These are phyloP conservation scores for Panthera leo DNA, from an alignment of 2,113 vertebrate species.

Conservation along the genomic window DNA sequence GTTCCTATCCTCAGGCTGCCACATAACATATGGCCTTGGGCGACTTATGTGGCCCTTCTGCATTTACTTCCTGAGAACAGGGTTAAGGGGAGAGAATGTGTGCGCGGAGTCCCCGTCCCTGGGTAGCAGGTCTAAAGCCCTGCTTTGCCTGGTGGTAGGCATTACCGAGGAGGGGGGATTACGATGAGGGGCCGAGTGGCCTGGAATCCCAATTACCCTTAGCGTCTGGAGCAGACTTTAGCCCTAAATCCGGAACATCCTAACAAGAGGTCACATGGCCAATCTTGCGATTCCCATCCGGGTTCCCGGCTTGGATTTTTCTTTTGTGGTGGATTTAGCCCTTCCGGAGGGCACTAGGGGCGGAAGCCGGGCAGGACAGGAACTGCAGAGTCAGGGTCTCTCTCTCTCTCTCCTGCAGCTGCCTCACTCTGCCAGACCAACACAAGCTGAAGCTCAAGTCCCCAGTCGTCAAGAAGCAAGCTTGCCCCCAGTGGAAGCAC, in stretches of 20 bases:
- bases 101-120: neutral
- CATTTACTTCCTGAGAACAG: neutral
- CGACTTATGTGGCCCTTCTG: neutral
- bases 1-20: neutral
- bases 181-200: rapidly evolving
- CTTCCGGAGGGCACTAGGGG: too few species aligned
- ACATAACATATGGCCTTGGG: neutral
- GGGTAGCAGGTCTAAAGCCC: neutral
- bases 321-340: neutral
- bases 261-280: neutral
- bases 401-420: conserved; percentile 72
- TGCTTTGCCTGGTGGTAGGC: neutral
- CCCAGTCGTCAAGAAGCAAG: conserved; percentile 80
- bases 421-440: conserved; percentile 81
- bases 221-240: neutral
- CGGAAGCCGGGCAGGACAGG: rapidly evolving
- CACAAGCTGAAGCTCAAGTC: conserved; percentile 77
- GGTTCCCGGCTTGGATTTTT: neutral
- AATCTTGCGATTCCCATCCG: neutral
- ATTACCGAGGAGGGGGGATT: neutral
- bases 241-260: neutral
- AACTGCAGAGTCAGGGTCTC: rapidly evolving
- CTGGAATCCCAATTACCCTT: neutral
- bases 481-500: conserved; percentile 84
- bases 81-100: rapidly evolving